A percentile compares a stretch with the other conserved stretches of the same genome.
These are phyloP conservation scores for Eremobia ochroleuca DNA, from an alignment of 2,888 invertebrate genomes.

Conservation along the genomic window DNA sequence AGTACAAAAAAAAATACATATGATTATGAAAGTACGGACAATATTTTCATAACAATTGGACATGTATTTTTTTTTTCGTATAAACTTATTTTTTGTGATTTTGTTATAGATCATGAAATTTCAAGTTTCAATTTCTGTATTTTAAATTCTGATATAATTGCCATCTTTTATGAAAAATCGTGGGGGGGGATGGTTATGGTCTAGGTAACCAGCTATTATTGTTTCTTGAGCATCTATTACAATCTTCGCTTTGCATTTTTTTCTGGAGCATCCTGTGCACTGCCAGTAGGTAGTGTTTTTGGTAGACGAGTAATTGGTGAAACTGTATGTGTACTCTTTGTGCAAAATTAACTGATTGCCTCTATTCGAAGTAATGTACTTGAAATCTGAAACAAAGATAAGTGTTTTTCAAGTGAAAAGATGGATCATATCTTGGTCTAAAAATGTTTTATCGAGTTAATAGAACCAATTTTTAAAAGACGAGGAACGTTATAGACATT, in stretches of 20 bases:
- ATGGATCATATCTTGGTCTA: neutral
- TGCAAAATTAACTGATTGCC: slow-evolving; percentile 13
- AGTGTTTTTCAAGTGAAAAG: neutral
- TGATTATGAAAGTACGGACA: neutral
- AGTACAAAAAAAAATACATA: neutral
- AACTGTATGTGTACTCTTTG: slow-evolving; percentile 6
- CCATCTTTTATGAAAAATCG: slow-evolving; percentile 20
- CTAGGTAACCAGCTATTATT: slow-evolving; percentile 1
- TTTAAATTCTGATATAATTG: slow-evolving; percentile 25
- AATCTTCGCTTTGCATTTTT: slow-evolving; percentile 35
- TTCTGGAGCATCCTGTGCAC: slow-evolving; percentile 9
- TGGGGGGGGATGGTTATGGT: slow-evolving; percentile 31
- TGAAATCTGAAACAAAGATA: slow-evolving; percentile 11
- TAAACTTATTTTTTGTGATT: neutral
- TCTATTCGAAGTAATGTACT: slow-evolving; percentile 14
- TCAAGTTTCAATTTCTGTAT: neutral
- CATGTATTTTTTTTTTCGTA: neutral
- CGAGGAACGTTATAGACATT: too few relatives aligned
- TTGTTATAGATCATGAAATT: neutral
- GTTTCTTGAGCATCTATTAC: neutral
- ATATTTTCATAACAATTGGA: neutral
- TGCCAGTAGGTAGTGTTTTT: slow-evolving; percentile 16
- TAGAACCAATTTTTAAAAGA: neutral
- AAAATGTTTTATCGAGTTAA: neutral
- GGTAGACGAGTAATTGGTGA: neutral